Evolutionary conservation across 2,797 vertebrate genomes (phyloP), one percentile per base, ranked within the genome.

Genomic region (Tapirus indicus): DNA sequence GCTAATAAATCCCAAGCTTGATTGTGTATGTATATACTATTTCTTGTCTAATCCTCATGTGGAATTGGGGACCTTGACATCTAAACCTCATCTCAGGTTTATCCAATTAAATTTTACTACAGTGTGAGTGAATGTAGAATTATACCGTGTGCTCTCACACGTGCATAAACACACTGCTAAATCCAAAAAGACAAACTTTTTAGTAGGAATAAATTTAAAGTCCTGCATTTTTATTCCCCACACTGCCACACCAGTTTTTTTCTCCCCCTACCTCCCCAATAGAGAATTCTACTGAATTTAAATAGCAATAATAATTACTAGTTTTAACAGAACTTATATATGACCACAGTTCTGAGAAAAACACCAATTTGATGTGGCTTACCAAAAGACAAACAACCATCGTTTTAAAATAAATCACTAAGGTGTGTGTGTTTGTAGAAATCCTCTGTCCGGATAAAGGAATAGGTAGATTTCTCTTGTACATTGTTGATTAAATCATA

Each of bases 301-400:
- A 74, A 2, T 93, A 56, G 47, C 41, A 88, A 7, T 84, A 56
- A 60, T 49, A 52, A 5, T 90, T 75, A 69, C 12, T 32, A 49
- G 38, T 92, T 95, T 95, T 66, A 95, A 84, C 6, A 78, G 56
- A 94, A 88, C 2, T 71, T 91, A 35, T 49, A 2, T 74, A 35
- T 68, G 7, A 27, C 38, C n/a, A 68, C 35, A 87, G 29, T 86
- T 86, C 71, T 82, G 52, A 7, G 11, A 32, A 75, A 69, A 94
- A 74, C 6, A 88, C 9, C 0, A 3, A 49, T 94, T 75, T 96
- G 18, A 58, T 75, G 11, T 91, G 35, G 1, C 29, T 68, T 91
- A 79, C 25, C 62, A 82, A 52, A 77, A 84, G 41, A 68, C 6
- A 54, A 49, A 56, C 8, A 58, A 74, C 12, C n/a, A 52, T 35